These are phyloP conservation scores for Noctua fimbriata DNA, from an alignment of 2,888 invertebrate genomes.

Conservation along the genomic window DNA sequence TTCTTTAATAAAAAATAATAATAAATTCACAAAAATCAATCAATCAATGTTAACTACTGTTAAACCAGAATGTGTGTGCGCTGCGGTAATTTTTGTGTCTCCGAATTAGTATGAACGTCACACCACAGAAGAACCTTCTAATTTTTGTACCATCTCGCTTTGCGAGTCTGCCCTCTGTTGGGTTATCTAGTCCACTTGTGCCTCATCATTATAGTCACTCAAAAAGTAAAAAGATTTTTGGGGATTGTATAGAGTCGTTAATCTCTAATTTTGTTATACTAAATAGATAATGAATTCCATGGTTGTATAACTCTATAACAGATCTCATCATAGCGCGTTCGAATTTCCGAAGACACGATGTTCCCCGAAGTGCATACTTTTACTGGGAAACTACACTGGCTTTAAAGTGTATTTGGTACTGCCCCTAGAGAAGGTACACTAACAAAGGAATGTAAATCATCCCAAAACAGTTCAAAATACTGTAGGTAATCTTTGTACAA, in stretches of 20 bases:
- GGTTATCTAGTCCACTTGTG: background rate
- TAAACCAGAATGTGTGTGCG: background rate
- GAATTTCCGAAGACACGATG: background rate
- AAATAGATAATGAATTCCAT: background rate
- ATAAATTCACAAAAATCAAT: too few species aligned
- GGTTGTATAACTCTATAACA: background rate
- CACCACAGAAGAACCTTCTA: background rate
- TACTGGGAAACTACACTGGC: background rate
- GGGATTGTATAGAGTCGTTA: background rate
- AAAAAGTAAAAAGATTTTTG: background rate
- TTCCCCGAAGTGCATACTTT: background rate
- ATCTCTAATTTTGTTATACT: background rate
- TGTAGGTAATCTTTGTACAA: conserved; percentile 55
- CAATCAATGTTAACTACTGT: background rate
- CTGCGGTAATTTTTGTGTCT: background rate
- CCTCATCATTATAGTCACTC: background rate
- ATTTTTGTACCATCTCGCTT: background rate
- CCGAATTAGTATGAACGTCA: background rate
- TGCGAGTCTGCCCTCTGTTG: background rate
- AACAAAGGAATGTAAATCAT: conserved; percentile 19
- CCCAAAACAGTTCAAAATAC: conserved; percentile 17
- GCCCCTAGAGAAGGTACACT: background rate
- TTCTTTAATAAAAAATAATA: background rate
- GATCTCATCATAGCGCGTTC: background rate
- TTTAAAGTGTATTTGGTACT: background rate